Conservation (phyloP, 2,113 vertebrate species). For the Mustelus asterias region DNA sequence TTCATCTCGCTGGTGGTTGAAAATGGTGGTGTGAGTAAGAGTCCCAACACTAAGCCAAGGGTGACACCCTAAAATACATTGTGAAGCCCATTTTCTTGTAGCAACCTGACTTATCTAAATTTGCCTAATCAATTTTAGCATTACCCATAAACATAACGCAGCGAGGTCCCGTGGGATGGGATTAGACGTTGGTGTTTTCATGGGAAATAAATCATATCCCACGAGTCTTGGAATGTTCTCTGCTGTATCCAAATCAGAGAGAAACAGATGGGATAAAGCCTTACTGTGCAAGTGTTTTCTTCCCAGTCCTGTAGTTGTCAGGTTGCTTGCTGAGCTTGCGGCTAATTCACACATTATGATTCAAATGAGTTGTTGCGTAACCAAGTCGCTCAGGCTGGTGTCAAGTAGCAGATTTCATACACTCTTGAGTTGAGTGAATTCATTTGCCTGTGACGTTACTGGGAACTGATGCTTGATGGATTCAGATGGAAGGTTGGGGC, state of each 20-base stretch:
- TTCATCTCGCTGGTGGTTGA: neutral
- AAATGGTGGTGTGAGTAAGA: neutral
- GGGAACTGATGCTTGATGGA: neutral
- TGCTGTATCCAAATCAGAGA: neutral
- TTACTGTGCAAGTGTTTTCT: neutral
- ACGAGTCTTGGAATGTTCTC: neutral
- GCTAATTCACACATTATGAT: neutral
- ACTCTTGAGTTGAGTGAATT: neutral
- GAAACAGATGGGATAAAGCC: neutral
- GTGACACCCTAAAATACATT: neutral
- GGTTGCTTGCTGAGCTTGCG: neutral
- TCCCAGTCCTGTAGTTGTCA: neutral
- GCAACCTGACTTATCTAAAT: neutral
- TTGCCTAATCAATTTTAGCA: neutral
- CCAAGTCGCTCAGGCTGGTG: neutral
- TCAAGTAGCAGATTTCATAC: constrained; percentile 2
- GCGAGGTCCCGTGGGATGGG: neutral
- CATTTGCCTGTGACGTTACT: neutral
- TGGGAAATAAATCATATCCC: neutral
- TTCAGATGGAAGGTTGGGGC: neutral
- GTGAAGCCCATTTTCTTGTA: neutral
- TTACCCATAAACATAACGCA: neutral
- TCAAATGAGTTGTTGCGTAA: constrained; percentile 18
- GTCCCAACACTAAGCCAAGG: neutral
- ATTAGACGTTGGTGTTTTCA: neutral